phyloP scores from a whole-genome alignment of 2,113 vertebrate genomes.

The Chaetodon auriga region DNA sequence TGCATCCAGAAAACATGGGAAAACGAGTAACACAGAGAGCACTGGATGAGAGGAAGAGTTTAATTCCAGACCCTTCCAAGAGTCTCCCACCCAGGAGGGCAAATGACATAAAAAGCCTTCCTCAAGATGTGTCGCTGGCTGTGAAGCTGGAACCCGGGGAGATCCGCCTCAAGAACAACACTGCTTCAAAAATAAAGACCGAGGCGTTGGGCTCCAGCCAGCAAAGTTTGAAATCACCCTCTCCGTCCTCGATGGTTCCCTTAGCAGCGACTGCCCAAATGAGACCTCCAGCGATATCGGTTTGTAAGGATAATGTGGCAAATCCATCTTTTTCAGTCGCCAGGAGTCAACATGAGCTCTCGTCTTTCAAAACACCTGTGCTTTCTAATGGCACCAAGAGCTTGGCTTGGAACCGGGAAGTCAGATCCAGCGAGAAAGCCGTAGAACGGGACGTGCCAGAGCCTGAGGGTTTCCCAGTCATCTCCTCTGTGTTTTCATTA shows the following conservation, averaged over 20 bases:
- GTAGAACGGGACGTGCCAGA: constrained; percentile 19
- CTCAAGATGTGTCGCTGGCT: constrained; percentile 17
- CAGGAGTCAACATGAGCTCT: constrained; percentile 14
- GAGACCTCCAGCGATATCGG: constrained; percentile 13
- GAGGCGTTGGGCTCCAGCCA: constrained; percentile 31
- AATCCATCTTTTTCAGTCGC: constrained; percentile 22
- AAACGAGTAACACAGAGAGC: constrained; percentile 40
- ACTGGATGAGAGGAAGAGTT: constrained; percentile 49
- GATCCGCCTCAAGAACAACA: constrained; percentile 32
- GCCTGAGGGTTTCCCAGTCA: constrained; percentile 88
- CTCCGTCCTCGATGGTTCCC: constrained; percentile 35
- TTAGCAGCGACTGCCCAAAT: constrained; percentile 13
- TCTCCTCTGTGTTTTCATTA: constrained; percentile 95
- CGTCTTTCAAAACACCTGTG: constrained; percentile 10
- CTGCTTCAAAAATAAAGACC: constrained; percentile 29
- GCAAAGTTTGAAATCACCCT: constrained; percentile 40
- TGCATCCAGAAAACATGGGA: constrained; percentile 39
- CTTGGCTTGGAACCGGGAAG: constrained; percentile 42
- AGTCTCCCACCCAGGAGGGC: constrained; percentile 26
- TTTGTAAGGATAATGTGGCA: constrained; percentile 38
- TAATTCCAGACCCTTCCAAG: constrained; percentile 32
- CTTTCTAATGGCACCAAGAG: constrained; percentile 26
- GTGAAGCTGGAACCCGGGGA: constrained; percentile 67
- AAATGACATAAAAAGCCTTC: constrained; percentile 26
- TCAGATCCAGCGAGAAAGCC: neutral